Evolutionary conservation across 2,888 invertebrate species (phyloP).

Genomic region (Liodrosophila aerea): DNA sequence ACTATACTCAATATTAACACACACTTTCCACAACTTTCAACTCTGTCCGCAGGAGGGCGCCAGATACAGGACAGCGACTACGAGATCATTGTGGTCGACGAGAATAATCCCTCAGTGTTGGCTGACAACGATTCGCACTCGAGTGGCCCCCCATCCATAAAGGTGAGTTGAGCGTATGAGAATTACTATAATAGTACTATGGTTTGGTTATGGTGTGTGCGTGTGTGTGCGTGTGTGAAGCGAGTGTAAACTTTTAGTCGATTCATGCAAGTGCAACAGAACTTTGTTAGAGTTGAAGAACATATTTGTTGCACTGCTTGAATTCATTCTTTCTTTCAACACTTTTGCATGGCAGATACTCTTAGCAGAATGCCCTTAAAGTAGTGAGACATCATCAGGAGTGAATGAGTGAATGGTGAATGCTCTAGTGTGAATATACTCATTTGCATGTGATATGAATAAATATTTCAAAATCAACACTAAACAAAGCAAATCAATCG

Average conservation of each 20-base stretch:
- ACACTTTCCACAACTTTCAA: neutral
- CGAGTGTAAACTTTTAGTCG: neutral
- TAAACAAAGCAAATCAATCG: constrained; percentile 54
- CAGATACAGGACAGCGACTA: constrained; percentile 90
- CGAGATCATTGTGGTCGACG: constrained; percentile 94
- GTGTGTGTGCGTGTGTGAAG: constrained; percentile 1
- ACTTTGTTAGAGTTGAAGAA: too few relatives aligned
- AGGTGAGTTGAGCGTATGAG: constrained; percentile 84
- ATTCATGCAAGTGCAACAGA: too few relatives aligned
- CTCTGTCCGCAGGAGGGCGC: constrained; percentile 75
- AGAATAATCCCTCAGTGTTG: constrained; percentile 91
- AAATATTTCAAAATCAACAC: constrained; percentile 3
- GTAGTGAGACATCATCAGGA: too few relatives aligned
- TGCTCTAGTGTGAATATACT: constrained; percentile 11
- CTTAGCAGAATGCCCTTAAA: too few relatives aligned
- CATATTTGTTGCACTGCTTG: too few relatives aligned
- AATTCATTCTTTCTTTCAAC: too few relatives aligned
- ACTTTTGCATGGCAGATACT: too few relatives aligned
- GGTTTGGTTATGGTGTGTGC: neutral
- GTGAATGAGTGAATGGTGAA: neutral
- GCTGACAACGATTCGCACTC: constrained; percentile 91
- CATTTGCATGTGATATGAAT: constrained; percentile 48
- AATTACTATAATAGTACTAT: too few relatives aligned
- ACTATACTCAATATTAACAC: neutral
- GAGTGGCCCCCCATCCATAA: constrained; percentile 90